These are phyloP conservation scores for Blera fallax DNA, from an alignment of 2,888 invertebrate species.

Conservation along the genomic window DNA sequence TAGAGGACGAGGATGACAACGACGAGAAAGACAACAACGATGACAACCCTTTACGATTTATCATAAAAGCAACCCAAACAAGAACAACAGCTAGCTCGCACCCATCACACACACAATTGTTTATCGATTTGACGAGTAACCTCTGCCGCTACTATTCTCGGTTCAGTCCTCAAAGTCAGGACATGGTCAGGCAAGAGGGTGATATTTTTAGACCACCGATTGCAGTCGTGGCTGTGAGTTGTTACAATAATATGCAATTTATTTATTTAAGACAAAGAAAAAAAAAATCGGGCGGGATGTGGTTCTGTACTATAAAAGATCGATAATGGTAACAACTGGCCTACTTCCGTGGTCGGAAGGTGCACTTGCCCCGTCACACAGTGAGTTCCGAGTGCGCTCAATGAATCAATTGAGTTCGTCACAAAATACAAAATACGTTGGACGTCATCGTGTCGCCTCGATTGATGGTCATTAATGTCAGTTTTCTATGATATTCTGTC, in stretches of 20 bases:
- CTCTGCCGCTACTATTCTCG: not conserved
- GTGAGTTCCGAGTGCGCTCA: not conserved
- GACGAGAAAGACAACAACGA: not conserved
- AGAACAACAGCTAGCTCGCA: slow-evolving; percentile 25
- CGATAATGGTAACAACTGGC: slow-evolving; percentile 5
- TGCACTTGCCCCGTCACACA: not conserved
- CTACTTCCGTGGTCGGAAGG: not conserved
- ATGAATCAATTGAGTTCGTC: slow-evolving; percentile 5
- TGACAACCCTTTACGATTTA: slow-evolving; percentile 35
- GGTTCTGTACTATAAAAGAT: not conserved
- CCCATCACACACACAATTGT: slow-evolving; percentile 22
- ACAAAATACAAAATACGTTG: not conserved
- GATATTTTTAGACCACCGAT: slow-evolving; percentile 51
- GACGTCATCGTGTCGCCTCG: slow-evolving; percentile 35
- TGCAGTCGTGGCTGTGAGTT: slow-evolving; percentile 3
- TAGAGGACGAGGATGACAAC: not conserved
- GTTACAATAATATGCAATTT: slow-evolving; percentile 32
- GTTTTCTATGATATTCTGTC: slow-evolving; percentile 7
- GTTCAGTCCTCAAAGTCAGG: slow-evolving; percentile 6
- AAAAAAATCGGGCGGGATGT: too few species aligned
- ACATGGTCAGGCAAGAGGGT: slow-evolving; percentile 25
- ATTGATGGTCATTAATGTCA: slow-evolving; percentile 51
- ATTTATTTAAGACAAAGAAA: slow-evolving; percentile 9
- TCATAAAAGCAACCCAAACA: slow-evolving; percentile 18
- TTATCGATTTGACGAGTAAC: slow-evolving; percentile 50